Evolutionary conservation across 2,113 vertebrate genomes (phyloP).

Genomic region (Notothenia rossii): DNA sequence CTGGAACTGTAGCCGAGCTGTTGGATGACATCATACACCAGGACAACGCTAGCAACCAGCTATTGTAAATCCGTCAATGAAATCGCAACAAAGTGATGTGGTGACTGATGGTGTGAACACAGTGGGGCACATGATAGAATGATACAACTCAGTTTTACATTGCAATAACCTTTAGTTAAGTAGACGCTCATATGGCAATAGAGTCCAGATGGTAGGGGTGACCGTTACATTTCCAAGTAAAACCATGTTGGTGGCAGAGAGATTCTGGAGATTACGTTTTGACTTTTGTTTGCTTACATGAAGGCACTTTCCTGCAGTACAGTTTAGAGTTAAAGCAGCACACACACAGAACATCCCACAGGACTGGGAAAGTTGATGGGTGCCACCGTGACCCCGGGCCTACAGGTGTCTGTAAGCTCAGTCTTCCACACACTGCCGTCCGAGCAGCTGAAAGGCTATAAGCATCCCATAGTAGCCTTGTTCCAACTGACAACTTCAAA

Average conservation of each 20-base stretch:
- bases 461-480: slow-evolving; percentile 67
- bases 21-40: slow-evolving; percentile 20
- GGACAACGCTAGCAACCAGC: slow-evolving; percentile 11
- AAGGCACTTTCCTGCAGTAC: slow-evolving; percentile 4
- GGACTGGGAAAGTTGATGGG: slow-evolving; percentile 51
- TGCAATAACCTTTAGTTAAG: slow-evolving; percentile 24
- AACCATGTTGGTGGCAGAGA: slow-evolving; percentile 1
- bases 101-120: slow-evolving; percentile 33
- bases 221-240: slow-evolving; percentile 16
- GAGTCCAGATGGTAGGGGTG: slow-evolving; percentile 28
- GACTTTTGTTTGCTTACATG: slow-evolving; percentile 5
- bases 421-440: slow-evolving; percentile 35
- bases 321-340: slow-evolving; percentile 25
- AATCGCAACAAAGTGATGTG: slow-evolving; percentile 26
- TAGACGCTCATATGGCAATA: slow-evolving; percentile 16
- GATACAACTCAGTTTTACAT: slow-evolving; percentile 37
- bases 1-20: slow-evolving; percentile 36
- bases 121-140: slow-evolving; percentile 4
- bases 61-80: slow-evolving; percentile 17
- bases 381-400: slow-evolving; percentile 55
- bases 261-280: slow-evolving; percentile 8
- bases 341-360: slow-evolving; percentile 30
- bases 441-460: slow-evolving; percentile 64
- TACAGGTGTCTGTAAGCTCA: slow-evolving; percentile 55
- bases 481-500: slow-evolving; percentile 65